Evolutionary conservation across 1,140 invertebrate species (phyloP), one percentile per base, ranked within the genome.

Genomic region (Magallana gigas): DNA sequence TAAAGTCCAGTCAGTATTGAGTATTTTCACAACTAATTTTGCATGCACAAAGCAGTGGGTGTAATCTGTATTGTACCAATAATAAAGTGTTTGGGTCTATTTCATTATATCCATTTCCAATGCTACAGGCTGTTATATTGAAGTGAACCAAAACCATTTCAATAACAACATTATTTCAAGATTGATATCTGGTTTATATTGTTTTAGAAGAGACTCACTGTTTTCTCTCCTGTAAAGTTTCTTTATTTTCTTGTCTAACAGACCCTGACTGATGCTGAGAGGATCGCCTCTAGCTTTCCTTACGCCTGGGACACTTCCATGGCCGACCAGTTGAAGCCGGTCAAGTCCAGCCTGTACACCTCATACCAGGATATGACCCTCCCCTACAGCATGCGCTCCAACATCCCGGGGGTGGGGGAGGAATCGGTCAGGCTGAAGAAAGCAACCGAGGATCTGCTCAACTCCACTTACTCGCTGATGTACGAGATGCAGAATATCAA

Each of bases 201-300:
- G 5, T 48, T 48, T 48, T 48, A 48, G 5, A 4, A 5, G 36
- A 48, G 36, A 48, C 36, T 48, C 36, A 0, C 36, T 48, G 36
- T 48, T 48, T 48, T 48, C 36, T 48, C 36, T 5, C 36, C 3
- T 48, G 36, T 48, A 2, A 48, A 48, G 36, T 48, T 48, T 48
- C 36, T 48, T 2, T 48, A 48, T 48, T 48, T 48, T 48, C 36
- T 48, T 48, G 36, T 48, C 3, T 2, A 48, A 62, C 90, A 92
- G 92, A 92, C 91, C 2, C 81, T 92, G 11, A 88, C 89, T 48
- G 92, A 92, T 62, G 92, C 92, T n/a, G 92, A 92, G 68, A 91
- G 83, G 71, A 85, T 91, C 12, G 92, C 92, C 8, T 83, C 88
- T 9, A 91, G 89, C 59, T 92, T 88, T 68, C 91, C 91, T 0